Percentiles rank a stretch among this genome's conserved stretches.
phyloP scores from a whole-genome alignment of 1,140 invertebrate species.

The Archivesica marissinica region DNA sequence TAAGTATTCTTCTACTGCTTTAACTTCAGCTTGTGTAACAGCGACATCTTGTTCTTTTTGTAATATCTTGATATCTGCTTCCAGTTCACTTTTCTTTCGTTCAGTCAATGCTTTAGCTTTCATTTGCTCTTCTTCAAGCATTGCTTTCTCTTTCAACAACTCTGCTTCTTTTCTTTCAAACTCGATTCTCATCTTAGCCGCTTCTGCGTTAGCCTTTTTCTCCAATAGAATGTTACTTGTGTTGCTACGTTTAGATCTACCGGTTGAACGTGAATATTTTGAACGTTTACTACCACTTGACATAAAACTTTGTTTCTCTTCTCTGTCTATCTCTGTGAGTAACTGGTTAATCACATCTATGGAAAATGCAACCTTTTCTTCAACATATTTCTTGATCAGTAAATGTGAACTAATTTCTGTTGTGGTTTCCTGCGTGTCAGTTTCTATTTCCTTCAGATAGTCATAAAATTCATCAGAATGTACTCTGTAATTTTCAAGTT shows the following conservation, averaged over 20 bases:
- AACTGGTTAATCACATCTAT: neutral
- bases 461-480: neutral
- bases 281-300: neutral
- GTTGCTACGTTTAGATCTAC: no score
- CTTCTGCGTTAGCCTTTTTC: no score
- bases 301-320: neutral
- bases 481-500: neutral
- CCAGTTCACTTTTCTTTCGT: no score
- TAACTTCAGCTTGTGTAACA: neutral
- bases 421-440: neutral
- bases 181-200: no score
- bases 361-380: neutral
- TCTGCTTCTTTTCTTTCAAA: no score
- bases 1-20: neutral
- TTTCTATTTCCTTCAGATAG: neutral
- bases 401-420: neutral
- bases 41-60: neutral
- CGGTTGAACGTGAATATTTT: slow-evolving; percentile 4
- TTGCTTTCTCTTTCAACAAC: no score
- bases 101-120: no score
- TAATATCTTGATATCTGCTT: neutral
- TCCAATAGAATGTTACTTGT: no score
- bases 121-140: no score
- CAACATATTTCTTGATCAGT: neutral
- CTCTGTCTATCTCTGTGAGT: neutral